phyloP scores from a whole-genome alignment of 2,113 vertebrate species.

The Hypocryptadius cinnamomeus region DNA sequence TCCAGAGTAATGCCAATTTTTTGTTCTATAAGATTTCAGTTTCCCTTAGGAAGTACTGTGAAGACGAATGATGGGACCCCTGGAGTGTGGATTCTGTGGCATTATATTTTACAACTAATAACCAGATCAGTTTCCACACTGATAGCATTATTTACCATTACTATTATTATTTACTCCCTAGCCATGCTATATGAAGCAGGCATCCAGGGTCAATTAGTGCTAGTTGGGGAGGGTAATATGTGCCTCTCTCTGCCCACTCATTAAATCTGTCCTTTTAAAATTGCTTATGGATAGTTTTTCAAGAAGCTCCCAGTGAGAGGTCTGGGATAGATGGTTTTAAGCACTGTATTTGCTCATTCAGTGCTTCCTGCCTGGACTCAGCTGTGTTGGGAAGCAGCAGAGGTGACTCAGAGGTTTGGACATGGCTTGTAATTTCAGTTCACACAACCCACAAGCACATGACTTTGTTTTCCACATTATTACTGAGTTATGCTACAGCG shows the following conservation, averaged over 20 bases:
- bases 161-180: background rate
- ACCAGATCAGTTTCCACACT: background rate
- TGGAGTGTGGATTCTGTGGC: background rate
- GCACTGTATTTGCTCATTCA: background rate
- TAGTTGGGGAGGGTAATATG: fast-evolving
- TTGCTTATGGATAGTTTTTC: background rate
- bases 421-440: background rate
- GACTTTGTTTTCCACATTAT: background rate
- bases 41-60: background rate
- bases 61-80: background rate
- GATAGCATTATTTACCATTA: background rate
- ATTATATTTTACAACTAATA: background rate
- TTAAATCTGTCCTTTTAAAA: background rate
- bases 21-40: background rate
- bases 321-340: background rate
- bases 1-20: background rate
- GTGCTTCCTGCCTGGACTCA: background rate
- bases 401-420: background rate
- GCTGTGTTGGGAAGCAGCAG: background rate
- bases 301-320: background rate
- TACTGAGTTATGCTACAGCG: background rate
- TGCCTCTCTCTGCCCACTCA: background rate
- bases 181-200: background rate
- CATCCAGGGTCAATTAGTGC: background rate
- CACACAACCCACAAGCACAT: background rate